Conservation (phyloP, 1,140 invertebrate species). For the Meloidogyne floridensis region DNA sequence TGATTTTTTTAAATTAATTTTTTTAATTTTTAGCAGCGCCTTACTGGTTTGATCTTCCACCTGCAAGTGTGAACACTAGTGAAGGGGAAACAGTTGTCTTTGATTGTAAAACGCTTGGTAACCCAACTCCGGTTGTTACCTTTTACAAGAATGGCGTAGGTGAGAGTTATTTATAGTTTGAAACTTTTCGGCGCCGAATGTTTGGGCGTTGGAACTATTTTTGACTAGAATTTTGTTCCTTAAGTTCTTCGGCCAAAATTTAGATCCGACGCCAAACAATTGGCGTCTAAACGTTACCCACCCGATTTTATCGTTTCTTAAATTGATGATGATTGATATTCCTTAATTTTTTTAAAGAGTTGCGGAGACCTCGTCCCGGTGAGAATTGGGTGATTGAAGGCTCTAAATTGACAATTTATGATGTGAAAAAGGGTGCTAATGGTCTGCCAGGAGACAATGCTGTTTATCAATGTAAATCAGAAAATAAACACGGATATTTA, state of each 20-base stretch:
- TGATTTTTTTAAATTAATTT: slow-evolving; percentile 16
- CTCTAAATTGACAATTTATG: slow-evolving; percentile 80
- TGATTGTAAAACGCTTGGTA: slow-evolving; percentile 82
- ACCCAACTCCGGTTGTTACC: slow-evolving; percentile 84
- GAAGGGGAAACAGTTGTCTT: slow-evolving; percentile 88
- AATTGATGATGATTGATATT: slow-evolving; percentile 16
- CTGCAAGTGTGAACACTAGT: slow-evolving; percentile 83
- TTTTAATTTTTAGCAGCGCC: slow-evolving; percentile 74
- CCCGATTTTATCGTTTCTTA: slow-evolving; percentile 16
- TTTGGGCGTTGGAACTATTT: no score
- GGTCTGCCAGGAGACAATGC: slow-evolving; percentile 77
- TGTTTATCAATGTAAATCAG: slow-evolving; percentile 97
- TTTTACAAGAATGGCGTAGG: slow-evolving; percentile 93
- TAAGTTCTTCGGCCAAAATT: no score
- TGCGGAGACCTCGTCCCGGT: slow-evolving; percentile 39
- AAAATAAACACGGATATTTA: slow-evolving; percentile 81
- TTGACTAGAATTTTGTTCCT: no score
- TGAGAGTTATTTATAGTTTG: slow-evolving; percentile 24
- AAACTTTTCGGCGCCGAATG: no score
- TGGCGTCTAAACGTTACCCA: no score
- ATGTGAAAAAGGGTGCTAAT: slow-evolving; percentile 75
- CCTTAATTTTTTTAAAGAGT: slow-evolving; percentile 49
- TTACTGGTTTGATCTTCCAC: slow-evolving; percentile 84
- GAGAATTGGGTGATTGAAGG: slow-evolving; percentile 71
- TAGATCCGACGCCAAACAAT: no score